Base-by-base conservation (phyloP, 2,888 invertebrate species). In the Exephanes ischioxanthus region DNA sequence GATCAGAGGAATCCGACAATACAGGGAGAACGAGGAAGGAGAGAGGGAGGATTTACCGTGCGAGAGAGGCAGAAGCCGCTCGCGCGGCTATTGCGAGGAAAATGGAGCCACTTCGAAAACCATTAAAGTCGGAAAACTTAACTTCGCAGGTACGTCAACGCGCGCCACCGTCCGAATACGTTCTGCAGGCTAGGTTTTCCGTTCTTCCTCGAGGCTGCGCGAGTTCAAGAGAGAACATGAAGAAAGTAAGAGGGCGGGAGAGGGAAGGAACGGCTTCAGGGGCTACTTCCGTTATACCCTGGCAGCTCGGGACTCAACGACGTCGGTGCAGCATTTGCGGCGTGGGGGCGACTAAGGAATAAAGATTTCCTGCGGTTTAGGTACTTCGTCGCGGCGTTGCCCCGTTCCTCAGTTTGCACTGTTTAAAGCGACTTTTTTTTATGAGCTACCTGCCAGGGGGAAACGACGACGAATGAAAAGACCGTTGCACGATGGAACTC, bases 121-220 rank as follows among this genome's bases (percentile, higher is more conserved):
- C 85, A 86, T 87, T 87, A 85, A 83, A 80, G 84, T 86, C 85
- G 78, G 76, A 83, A 86, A 87, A 85, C 80, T 85, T 82, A 84
- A 80, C 73, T 84, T 80, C 58, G 72, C 79, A 26, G 82, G 58
- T 85, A 80, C 82, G 76, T 83, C 75, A 85, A 86, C 72, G 86
- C 37, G n/a, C 48, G 33, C 45, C 45, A 61, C 71, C n/a, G 51
- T 73, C 33, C 22, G 41, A 22, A 68, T 76, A 30, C 61, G 53
- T 63, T 63, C 30, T 51, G n/a, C 75, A 63, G 63, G 30, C 51
- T 51, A 63, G 63, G 63, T 33, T 75, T 80, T 55, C 48, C 63
- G 71, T 71, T 72, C 45, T 80, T 61, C 41, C 48, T 55, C 37
- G 55, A n/a, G 30, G 45, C 26, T 45, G 22, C 41, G 16, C 70